Evolutionary conservation across 2,888 invertebrate genomes (phyloP), one percentile per base, ranked within the genome.

Genomic region (Mamestra brassicae): DNA sequence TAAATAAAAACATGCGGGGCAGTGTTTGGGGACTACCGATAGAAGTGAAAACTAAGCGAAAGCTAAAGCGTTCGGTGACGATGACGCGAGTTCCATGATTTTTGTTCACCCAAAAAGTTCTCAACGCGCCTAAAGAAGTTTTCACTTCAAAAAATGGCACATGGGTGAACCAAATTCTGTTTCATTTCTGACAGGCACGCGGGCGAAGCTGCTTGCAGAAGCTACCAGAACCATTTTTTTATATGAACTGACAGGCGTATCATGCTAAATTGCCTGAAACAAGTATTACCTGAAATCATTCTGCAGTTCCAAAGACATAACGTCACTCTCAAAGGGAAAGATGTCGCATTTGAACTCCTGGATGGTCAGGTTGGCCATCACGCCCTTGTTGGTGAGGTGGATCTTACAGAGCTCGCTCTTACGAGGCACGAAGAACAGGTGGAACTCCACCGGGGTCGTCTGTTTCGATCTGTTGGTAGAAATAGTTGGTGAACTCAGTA

Each of bases 231-330:
- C 26, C 26, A 26, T 26, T 26, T 26, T 26, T 26, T 26, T 26
- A 26, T 38, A 50, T 54, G 38, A 15, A 5, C 3, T 17, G 17
- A n/a, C 3, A 54, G n/a, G n/a, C 8, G 54, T 8, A 54, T 54
- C 7, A 13, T 50, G 6, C 15, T 50, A 50, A 15, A 50, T 1
- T 15, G 7, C 15, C 26, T 10, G 26, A 62, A 62, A 26, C 4
- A 54, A 42, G 7, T 26, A 26, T 65, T 58, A 98, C 98, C 97
- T 97, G 88, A 97, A 99, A 36, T 98, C 98, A 89, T 97, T 97
- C 50, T 98, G 97, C 83, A 98, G 96, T 94, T 99, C 99, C 98
- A 99, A 98, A 0, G 99, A 99, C 87, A 99, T 97, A 13, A 99
- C 97, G 95, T 99, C 99, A 89, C 97, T 98, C 89, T 99, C 99